Conservation (phyloP, 2,888 invertebrate genomes). For the Amblyteles armatorius region DNA sequence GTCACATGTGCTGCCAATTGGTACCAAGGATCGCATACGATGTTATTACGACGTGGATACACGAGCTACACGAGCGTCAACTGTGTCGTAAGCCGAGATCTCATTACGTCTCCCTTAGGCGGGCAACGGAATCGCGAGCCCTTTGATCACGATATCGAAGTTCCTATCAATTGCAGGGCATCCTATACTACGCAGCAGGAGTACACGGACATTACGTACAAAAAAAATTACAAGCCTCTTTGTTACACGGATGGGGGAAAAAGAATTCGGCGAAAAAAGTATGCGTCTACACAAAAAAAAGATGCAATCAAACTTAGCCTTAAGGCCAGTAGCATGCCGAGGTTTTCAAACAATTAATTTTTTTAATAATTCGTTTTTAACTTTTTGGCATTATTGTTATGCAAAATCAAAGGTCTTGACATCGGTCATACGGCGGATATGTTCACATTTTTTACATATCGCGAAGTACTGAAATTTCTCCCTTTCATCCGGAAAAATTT, state of each 20-base stretch:
- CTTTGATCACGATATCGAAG: conserved; percentile 37
- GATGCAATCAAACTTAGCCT: too few species aligned
- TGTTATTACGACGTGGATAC: conserved; percentile 14
- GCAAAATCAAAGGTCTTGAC: too few species aligned
- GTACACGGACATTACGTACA: neutral
- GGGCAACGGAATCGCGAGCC: conserved; percentile 23
- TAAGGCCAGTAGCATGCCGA: too few species aligned
- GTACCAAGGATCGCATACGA: neutral
- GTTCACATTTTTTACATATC: too few species aligned
- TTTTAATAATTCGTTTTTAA: too few species aligned
- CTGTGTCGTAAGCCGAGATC: conserved; percentile 7
- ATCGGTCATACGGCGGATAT: too few species aligned
- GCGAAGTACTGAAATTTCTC: too few species aligned
- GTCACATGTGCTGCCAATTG: neutral
- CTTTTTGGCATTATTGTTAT: too few species aligned
- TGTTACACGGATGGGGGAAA: neutral
- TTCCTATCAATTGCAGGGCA: neutral
- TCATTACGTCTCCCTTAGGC: conserved; percentile 28
- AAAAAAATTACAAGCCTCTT: neutral
- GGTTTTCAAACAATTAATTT: too few species aligned
- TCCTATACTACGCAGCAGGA: too few species aligned
- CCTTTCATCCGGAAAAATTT: too few species aligned
- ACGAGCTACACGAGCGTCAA: neutral
- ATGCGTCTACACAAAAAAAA: neutral
- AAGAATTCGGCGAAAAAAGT: neutral